phyloP scores from a whole-genome alignment of 2,797 vertebrate species.

The Oreortyx pictus region DNA sequence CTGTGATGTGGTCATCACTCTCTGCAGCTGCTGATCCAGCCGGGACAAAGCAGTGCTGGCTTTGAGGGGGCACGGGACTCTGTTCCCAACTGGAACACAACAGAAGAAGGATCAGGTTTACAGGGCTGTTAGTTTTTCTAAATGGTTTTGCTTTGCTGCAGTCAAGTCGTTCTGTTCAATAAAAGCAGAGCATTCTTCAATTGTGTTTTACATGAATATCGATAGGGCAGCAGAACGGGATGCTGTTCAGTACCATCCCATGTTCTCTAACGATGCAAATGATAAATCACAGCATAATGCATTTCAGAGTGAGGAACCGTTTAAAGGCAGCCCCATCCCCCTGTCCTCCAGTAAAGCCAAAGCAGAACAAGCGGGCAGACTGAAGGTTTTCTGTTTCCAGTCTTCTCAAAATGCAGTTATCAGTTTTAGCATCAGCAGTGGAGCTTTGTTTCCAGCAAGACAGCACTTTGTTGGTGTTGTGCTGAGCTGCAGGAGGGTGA shows the following conservation, averaged over 20 bases:
- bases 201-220: conserved; percentile 11
- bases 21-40: not conserved
- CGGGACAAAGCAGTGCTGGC: not conserved
- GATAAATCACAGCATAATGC: not conserved
- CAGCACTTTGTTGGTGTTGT: not conserved
- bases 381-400: not conserved
- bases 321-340: not conserved
- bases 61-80: not conserved
- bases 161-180: not conserved
- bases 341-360: not conserved
- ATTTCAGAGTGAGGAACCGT: not conserved
- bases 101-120: not conserved
- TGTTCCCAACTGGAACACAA: not conserved
- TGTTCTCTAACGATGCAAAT: not conserved
- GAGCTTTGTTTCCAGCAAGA: not conserved
- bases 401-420: not conserved
- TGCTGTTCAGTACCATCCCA: not conserved
- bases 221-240: not conserved
- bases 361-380: not conserved
- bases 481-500: not conserved
- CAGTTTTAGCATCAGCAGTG: fast-evolving
- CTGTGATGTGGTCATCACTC: not conserved
- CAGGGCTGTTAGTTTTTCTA: not conserved
- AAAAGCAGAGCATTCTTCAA: not conserved
- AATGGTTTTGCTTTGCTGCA: not conserved